These are phyloP conservation scores for Hymenopus coronatus DNA, from an alignment of 2,888 invertebrate species.

Conservation along the genomic window DNA sequence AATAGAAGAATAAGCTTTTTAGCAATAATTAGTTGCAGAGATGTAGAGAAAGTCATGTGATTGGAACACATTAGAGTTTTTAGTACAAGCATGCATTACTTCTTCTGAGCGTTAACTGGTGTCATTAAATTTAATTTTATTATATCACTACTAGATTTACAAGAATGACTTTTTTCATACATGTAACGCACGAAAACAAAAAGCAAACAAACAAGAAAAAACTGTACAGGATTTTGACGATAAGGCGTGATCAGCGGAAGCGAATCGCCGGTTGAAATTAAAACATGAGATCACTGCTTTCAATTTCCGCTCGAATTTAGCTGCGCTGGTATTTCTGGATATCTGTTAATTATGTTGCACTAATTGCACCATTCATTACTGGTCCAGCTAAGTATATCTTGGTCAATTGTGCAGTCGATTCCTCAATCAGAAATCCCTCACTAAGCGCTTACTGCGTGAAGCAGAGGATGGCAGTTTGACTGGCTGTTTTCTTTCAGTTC, in stretches of 20 bases:
- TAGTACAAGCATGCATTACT: no score
- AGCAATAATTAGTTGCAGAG: no score
- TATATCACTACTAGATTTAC: no score
- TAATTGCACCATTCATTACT: background rate
- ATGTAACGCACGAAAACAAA: no score
- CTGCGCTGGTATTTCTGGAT: background rate
- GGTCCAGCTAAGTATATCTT: no score
- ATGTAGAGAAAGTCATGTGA: no score
- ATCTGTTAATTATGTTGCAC: background rate
- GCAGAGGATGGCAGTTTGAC: background rate
- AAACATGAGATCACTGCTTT: background rate
- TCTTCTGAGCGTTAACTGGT: no score
- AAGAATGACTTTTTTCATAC: no score
- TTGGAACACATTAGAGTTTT: no score
- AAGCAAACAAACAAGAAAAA: background rate
- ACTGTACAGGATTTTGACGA: background rate
- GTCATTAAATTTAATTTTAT: no score
- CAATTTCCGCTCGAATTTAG: background rate
- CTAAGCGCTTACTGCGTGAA: background rate
- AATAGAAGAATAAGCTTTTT: no score
- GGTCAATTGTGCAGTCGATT: background rate
- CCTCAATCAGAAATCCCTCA: background rate
- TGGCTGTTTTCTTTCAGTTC: background rate
- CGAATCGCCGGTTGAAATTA: background rate
- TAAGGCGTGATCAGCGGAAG: background rate